A percentile compares a stretch with the other conserved stretches of the same genome.
phyloP scores from a whole-genome alignment of 2,797 vertebrate species.

The Etheostoma nigrum region DNA sequence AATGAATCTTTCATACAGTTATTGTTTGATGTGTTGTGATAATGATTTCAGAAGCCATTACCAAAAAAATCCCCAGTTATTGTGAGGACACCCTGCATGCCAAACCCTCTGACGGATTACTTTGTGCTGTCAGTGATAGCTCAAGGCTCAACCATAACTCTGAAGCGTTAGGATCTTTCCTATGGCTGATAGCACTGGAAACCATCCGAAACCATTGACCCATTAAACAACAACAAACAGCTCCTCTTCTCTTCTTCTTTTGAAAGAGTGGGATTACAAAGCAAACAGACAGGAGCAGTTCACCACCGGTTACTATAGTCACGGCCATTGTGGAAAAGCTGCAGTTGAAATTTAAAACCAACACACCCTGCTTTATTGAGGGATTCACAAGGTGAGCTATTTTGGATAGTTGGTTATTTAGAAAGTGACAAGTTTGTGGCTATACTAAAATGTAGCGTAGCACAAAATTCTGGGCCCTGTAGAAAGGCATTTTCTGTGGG shows the following conservation, averaged over 20 bases:
- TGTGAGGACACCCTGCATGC: slow-evolving; percentile 6
- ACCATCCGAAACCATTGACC: slow-evolving; percentile 36
- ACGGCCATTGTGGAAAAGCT: slow-evolving; percentile 39
- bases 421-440: not conserved
- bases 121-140: slow-evolving; percentile 36
- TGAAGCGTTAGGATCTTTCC: slow-evolving; percentile 50
- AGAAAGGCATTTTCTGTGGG: no score
- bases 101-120: slow-evolving; percentile 55
- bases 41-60: slow-evolving; percentile 40
- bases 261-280: slow-evolving; percentile 56
- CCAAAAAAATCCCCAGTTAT: slow-evolving; percentile 16
- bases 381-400: slow-evolving; percentile 44
- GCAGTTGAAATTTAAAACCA: slow-evolving; percentile 61
- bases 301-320: slow-evolving; percentile 34
- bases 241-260: slow-evolving; percentile 46
- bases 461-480: no score
- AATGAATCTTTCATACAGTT: slow-evolving; percentile 32
- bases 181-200: slow-evolving; percentile 52
- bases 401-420: slow-evolving; percentile 2
- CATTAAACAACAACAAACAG: slow-evolving; percentile 43
- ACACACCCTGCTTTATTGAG: slow-evolving; percentile 48
- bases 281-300: slow-evolving; percentile 41
- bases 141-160: slow-evolving; percentile 18
- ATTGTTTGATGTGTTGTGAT: slow-evolving; percentile 33
- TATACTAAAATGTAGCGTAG: not conserved